These are phyloP conservation scores for Sinocyclocheilus anshuiensis DNA, from an alignment of 2,113 vertebrate genomes.

Conservation along the genomic window DNA sequence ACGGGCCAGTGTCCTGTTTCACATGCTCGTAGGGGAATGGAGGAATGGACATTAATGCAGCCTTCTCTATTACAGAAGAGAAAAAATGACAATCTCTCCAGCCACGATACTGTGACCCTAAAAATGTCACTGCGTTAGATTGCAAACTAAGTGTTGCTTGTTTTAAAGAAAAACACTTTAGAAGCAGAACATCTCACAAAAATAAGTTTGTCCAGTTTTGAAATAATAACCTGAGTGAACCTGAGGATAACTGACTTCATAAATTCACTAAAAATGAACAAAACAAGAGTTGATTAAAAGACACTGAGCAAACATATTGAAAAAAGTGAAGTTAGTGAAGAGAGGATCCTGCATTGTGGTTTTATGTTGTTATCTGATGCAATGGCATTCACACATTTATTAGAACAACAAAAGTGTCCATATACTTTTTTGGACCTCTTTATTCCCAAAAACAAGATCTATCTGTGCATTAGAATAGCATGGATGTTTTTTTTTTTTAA, in stretches of 20 bases:
- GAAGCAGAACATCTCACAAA: background rate
- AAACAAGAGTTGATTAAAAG: background rate
- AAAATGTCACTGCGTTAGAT: background rate
- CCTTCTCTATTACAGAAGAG: background rate
- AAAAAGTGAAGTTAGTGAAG: too few species aligned
- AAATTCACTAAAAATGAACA: too few species aligned
- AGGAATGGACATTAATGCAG: background rate
- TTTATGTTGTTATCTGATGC: background rate
- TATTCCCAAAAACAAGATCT: background rate
- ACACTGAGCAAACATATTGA: too few species aligned
- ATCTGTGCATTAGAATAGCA: background rate
- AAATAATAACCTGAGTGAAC: too few species aligned
- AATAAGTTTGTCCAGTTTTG: background rate
- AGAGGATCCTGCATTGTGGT: too few species aligned
- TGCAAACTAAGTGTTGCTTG: too few species aligned
- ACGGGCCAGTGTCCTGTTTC: conserved; percentile 50
- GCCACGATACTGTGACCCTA: background rate
- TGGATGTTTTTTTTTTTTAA: background rate
- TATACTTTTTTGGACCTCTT: too few species aligned
- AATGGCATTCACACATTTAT: background rate
- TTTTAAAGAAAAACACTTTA: background rate
- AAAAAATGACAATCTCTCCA: background rate
- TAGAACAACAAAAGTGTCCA: background rate
- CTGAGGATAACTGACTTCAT: too few species aligned
- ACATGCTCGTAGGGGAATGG: background rate